These are phyloP conservation scores for Abrostola triplasia DNA, from an alignment of 2,888 invertebrate species.

Conservation along the genomic window DNA sequence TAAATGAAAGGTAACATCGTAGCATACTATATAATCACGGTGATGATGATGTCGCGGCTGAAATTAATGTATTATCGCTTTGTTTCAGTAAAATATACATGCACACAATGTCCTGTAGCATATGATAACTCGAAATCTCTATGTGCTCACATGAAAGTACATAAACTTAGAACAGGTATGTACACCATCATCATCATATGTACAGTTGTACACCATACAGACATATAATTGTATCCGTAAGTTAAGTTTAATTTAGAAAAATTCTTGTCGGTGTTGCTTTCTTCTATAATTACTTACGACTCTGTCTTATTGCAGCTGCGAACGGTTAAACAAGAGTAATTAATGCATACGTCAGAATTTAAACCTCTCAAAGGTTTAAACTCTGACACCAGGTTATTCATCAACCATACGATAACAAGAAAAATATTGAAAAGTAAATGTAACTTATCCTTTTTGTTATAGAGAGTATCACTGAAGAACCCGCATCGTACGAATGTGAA, in stretches of 20 bases:
- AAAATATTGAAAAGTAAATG: neutral
- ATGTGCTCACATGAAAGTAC: conserved; percentile 89
- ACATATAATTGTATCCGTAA: too few species aligned
- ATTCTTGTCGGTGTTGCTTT: too few species aligned
- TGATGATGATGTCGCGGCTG: neutral
- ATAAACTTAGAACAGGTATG: conserved; percentile 77
- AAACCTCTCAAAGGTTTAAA: too few species aligned
- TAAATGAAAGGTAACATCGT: too few species aligned
- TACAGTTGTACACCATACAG: neutral
- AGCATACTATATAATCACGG: too few species aligned
- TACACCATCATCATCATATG: neutral
- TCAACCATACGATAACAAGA: too few species aligned
- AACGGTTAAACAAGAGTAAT: too few species aligned
- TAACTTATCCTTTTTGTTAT: conserved; percentile 36
- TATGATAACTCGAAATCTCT: conserved; percentile 88
- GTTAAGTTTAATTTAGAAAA: too few species aligned
- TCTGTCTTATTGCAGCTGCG: too few species aligned
- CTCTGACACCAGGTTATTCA: too few species aligned
- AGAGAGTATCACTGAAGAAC: conserved; percentile 35
- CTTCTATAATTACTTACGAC: too few species aligned
- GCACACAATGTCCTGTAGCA: conserved; percentile 81
- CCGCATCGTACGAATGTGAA: conserved; percentile 84
- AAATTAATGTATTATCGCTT: neutral
- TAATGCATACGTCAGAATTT: too few species aligned
- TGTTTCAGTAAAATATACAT: conserved; percentile 80